These are phyloP conservation scores for Saturnia pavonia DNA, from an alignment of 2,888 invertebrate genomes.

Conservation along the genomic window DNA sequence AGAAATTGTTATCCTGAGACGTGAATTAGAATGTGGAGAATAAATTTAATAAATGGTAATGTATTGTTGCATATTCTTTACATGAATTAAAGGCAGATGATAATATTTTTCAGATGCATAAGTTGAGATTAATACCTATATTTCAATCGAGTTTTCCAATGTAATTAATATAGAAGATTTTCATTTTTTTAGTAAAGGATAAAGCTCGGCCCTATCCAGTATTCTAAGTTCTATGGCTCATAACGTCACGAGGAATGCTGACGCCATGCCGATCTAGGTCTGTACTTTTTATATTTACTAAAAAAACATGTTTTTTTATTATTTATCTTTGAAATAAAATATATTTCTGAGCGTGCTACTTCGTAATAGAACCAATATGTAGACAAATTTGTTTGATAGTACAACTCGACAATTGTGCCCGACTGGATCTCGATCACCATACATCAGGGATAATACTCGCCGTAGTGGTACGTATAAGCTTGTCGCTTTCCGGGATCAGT, in stretches of 20 bases:
- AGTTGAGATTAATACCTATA: too few relatives aligned
- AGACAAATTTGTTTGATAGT: background rate
- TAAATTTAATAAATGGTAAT: background rate
- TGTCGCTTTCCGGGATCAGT: too few relatives aligned
- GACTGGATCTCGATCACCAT: too few relatives aligned
- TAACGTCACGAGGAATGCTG: conserved; percentile 50
- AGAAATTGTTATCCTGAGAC: too few relatives aligned
- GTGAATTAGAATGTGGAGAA: too few relatives aligned
- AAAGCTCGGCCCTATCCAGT: conserved; percentile 33
- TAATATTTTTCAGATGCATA: too few relatives aligned
- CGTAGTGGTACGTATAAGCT: too few relatives aligned
- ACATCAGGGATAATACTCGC: too few relatives aligned
- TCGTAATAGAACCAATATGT: background rate
- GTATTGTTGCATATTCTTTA: background rate
- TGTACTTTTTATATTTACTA: conserved; percentile 50
- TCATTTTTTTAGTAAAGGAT: background rate
- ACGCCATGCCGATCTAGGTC: conserved; percentile 45
- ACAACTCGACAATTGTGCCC: too few relatives aligned
- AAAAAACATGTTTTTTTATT: conserved; percentile 48
- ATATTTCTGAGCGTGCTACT: background rate
- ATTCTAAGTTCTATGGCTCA: conserved; percentile 21
- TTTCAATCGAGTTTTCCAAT: too few relatives aligned
- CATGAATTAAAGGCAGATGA: background rate
- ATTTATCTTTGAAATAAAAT: background rate
- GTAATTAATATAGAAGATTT: background rate